Percentiles rank a stretch among this genome's conserved stretches.
Conservation (phyloP, 37 sponge, comb jelly and placozoan genomes). For the Bolinopsis microptera region DNA sequence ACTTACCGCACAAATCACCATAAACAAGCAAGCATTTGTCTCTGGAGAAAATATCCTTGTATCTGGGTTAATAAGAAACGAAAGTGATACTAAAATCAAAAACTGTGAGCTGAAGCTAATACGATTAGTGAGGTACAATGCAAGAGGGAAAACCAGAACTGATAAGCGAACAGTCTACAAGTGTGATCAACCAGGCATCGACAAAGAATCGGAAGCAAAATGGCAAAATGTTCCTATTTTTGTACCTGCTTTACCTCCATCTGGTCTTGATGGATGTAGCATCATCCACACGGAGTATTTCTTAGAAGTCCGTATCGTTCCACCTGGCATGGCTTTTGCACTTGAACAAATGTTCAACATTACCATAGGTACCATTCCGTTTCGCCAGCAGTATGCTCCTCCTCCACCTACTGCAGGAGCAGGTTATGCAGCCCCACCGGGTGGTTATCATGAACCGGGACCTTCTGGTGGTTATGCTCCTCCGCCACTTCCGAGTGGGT, state of each 20-base stretch:
- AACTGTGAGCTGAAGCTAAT: background rate
- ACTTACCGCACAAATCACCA: background rate
- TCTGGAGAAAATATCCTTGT: conserved; percentile 1
- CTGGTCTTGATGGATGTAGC: conserved; percentile 4
- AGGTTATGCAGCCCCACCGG: background rate
- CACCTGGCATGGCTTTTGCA: background rate
- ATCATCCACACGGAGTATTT: background rate
- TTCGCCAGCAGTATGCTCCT: background rate
- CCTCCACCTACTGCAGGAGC: background rate
- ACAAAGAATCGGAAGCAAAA: background rate
- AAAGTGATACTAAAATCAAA: background rate
- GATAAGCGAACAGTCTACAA: background rate
- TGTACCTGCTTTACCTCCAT: conserved; percentile 2
- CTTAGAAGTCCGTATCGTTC: background rate
- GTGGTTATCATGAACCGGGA: background rate
- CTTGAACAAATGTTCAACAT: background rate
- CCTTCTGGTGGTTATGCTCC: background rate
- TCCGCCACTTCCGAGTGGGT: background rate
- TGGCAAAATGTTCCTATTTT: background rate
- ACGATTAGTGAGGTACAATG: background rate
- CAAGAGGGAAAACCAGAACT: background rate
- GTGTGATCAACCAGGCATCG: background rate
- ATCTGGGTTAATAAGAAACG: background rate
- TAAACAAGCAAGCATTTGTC: conserved; percentile 32
- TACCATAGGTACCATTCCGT: background rate